phyloP scores from a whole-genome alignment of 2,113 vertebrate genomes.

The Pedionomus torquatus region DNA sequence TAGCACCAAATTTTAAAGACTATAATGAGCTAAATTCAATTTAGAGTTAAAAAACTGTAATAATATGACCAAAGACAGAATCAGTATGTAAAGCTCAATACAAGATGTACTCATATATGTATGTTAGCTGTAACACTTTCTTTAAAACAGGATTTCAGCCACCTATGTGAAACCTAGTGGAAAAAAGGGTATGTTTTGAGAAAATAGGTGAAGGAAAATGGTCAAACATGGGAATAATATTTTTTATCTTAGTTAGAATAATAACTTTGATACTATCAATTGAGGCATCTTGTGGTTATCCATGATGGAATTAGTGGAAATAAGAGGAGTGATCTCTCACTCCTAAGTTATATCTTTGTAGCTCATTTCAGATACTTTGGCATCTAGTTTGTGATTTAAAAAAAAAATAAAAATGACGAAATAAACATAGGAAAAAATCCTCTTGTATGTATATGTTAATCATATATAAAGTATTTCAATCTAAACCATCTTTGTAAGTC shows the following conservation, averaged over 20 bases:
- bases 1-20: background rate
- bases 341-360: background rate
- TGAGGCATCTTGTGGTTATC: background rate
- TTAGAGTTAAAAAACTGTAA: background rate
- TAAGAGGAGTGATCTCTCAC: background rate
- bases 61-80: background rate
- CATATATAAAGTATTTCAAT: background rate
- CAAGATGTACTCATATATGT: background rate
- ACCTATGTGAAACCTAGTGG: background rate
- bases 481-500: background rate
- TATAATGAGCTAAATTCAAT: background rate
- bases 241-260: background rate
- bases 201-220: background rate
- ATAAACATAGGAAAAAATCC: background rate
- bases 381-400: background rate
- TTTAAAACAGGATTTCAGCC: background rate
- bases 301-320: background rate
- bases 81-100: background rate
- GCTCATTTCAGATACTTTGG: background rate
- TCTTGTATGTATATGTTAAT: fast-evolving
- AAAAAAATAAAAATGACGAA: background rate
- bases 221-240: background rate
- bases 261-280: background rate
- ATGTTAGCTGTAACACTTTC: background rate
- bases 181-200: background rate